Base-by-base conservation (phyloP, 2,888 invertebrate species). In the Boloria euphrosyne region DNA sequence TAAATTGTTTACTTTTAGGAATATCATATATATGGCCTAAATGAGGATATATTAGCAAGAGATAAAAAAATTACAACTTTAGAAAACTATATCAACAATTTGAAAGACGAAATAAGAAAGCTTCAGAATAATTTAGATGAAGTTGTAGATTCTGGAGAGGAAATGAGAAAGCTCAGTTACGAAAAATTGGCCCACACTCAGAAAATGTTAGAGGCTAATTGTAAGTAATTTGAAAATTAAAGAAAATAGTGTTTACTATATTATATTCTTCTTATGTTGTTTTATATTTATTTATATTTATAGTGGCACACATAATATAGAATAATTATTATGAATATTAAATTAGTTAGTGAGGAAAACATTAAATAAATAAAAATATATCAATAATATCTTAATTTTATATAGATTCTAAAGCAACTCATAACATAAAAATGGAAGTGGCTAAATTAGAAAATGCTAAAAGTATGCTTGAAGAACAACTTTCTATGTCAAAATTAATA, bases 351-450 rank as follows among this genome's bases (percentile, higher is more conserved):
- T 22, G 22, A 22, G 1, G 22, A 22, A 22, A 22, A 22, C 22
- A 2, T 22, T 1, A 22, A 22, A 22, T 1, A 22, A 38, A 38
- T 38, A 38, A 3, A 38, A 38, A 38, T 22, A 18, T 43, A 1
- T 57, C 43, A 13, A 18, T 49, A 59, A 16, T 43, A 2, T 66
- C 58, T 38, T 58, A 62, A 58, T 57, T 64, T 72, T 62, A 77
- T 81, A 62, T 69, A 92, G 92, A 91, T 73, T 89, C 91, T 0
- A 88, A 79, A 76, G 87, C 90, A 66, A 84, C 87, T n/a, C 91
- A 90, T 74, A 87, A 91, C 69, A 88, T 92, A 79, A 87, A 85
- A 79, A 81, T 84, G 73, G 92, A 90, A 74, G 55, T 90, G 62
- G 84, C 82, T 14, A 82, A 83, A 72, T 76, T 90, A 51, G 79